Conservation (phyloP, 2,113 vertebrate species). For the Spermophilus dauricus region DNA sequence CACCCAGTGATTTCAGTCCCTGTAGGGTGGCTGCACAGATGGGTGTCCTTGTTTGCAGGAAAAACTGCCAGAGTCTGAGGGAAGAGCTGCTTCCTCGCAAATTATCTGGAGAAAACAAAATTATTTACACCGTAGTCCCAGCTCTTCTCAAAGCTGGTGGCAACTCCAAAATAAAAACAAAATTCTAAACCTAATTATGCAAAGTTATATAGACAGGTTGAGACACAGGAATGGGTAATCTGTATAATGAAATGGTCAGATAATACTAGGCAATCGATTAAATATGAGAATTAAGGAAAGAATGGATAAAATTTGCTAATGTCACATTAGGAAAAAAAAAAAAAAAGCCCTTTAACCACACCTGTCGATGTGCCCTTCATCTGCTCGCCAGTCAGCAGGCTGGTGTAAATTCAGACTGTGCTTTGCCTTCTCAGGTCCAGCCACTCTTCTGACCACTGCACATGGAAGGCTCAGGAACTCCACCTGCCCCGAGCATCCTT, state of each 20-base stretch:
- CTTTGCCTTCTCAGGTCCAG: not conserved
- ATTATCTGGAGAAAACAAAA: not conserved
- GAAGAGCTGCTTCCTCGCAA: not conserved
- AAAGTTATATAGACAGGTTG: too few relatives aligned
- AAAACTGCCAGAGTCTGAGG: not conserved
- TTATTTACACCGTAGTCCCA: too few relatives aligned
- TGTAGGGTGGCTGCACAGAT: rapidly evolving
- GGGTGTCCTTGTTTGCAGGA: too few relatives aligned
- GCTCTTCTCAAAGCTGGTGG: not conserved
- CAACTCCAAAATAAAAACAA: not conserved
- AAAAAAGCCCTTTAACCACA: not conserved
- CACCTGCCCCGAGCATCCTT: not conserved
- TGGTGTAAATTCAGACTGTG: rapidly evolving
- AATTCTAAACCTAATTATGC: not conserved
- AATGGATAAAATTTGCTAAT: not conserved
- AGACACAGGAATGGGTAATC: not conserved
- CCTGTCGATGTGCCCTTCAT: rapidly evolving
- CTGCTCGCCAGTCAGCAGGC: not conserved
- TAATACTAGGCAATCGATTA: not conserved
- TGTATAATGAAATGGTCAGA: not conserved
- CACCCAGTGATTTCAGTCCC: not conserved
- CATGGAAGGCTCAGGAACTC: not conserved
- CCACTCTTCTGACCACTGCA: not conserved
- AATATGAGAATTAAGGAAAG: not conserved
- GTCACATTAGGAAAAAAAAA: not conserved